A percentile compares a stretch with the other conserved stretches of the same genome.
Evolutionary conservation across 2,888 invertebrate genomes (phyloP).

Genomic region (Malthinus flaveolus): DNA sequence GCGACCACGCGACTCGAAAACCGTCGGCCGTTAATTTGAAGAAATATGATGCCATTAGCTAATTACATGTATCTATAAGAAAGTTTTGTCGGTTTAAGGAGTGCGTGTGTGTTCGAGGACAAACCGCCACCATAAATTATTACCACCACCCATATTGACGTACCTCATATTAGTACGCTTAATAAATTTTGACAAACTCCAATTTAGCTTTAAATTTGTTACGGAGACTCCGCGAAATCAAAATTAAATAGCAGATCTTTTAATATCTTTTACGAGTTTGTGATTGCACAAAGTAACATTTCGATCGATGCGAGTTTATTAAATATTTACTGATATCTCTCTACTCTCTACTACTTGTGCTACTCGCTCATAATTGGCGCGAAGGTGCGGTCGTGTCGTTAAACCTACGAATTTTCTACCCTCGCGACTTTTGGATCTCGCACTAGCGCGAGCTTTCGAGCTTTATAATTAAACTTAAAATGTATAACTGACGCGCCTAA

Average conservation of each 20-base stretch:
- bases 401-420: no score
- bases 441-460: no score
- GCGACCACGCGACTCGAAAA: constrained; percentile 24
- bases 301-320: no score
- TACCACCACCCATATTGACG: constrained; percentile 15
- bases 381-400: no score
- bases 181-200: constrained; percentile 14
- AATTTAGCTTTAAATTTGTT: constrained; percentile 21
- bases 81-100: background rate
- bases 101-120: constrained; percentile 7
- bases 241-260: background rate
- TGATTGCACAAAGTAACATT: no score
- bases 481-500: background rate
- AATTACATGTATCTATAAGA: constrained; percentile 34
- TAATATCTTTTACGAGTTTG: no score
- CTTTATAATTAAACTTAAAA: no score
- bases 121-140: constrained; percentile 15
- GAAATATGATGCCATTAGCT: constrained; percentile 41
- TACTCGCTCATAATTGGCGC: no score
- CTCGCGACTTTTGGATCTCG: no score
- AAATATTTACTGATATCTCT: no score
- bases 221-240: background rate
- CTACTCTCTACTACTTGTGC: no score
- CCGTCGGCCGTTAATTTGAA: constrained; percentile 24
- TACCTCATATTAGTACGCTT: constrained; percentile 14